Conservation (phyloP, 2,797 vertebrate species). For the Brachyrhaphis roseni region DNA sequence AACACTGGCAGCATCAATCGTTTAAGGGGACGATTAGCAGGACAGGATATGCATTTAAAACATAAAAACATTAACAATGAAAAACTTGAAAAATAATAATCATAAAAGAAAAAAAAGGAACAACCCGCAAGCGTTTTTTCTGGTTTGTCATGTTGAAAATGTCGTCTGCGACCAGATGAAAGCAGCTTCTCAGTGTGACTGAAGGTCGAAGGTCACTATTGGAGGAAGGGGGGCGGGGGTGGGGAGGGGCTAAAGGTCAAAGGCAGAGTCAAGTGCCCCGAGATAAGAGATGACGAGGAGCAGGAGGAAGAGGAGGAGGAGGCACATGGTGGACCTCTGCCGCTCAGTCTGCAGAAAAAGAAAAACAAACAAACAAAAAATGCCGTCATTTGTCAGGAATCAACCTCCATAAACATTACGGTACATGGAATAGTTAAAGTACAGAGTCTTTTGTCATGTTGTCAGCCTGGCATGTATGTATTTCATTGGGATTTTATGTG, state of each 20-base stretch:
- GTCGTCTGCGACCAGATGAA: slow-evolving; percentile 46
- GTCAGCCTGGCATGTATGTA: background rate
- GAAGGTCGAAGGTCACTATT: slow-evolving; percentile 57
- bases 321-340: slow-evolving; percentile 26
- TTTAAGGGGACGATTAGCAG: slow-evolving; percentile 7
- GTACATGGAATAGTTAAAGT: background rate
- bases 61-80: slow-evolving; percentile 46
- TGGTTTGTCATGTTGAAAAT: slow-evolving; percentile 47
- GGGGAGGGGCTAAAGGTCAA: slow-evolving; percentile 37
- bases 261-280: slow-evolving; percentile 49
- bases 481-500: background rate
- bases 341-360: slow-evolving; percentile 58
- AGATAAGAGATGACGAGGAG: slow-evolving; percentile 49
- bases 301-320: slow-evolving; percentile 11
- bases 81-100: slow-evolving; percentile 20
- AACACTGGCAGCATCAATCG: slow-evolving; percentile 41
- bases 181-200: slow-evolving; percentile 40
- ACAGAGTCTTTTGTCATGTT: background rate
- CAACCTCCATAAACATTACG: background rate
- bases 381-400: background rate
- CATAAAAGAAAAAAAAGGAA: slow-evolving; percentile 30
- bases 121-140: slow-evolving; percentile 49
- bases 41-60: slow-evolving; percentile 57
- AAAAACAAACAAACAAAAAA: background rate
- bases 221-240: background rate